Percentiles rank a stretch among this genome's conserved stretches.
Evolutionary conservation across 2,888 invertebrate species (phyloP).

Genomic region (Oxycera nigricornis): DNA sequence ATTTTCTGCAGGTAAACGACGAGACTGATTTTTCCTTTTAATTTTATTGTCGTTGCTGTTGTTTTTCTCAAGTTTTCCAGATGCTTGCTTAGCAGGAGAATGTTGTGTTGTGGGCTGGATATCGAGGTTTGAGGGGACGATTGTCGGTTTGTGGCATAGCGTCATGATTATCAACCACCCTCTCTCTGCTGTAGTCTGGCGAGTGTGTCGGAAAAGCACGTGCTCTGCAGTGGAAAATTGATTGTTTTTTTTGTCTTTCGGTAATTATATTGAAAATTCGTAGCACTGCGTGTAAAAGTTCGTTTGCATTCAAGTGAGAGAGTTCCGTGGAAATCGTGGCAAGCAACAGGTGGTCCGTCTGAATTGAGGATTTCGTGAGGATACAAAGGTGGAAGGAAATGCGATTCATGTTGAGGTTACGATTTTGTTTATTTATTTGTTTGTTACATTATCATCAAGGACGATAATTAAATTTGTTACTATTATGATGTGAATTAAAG

Average conservation of each 20-base stretch:
- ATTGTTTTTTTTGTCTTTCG: not conserved
- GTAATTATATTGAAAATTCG: constrained; percentile 1
- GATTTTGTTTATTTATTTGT: too few relatives aligned
- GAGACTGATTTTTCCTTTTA: constrained; percentile 31
- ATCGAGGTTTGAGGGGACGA: too few relatives aligned
- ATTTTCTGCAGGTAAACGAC: constrained; percentile 30
- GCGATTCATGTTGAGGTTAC: too few relatives aligned
- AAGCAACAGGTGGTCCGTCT: not conserved
- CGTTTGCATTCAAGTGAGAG: not conserved
- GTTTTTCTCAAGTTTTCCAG: not conserved
- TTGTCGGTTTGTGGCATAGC: too few relatives aligned
- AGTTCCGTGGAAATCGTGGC: not conserved
- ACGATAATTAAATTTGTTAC: too few relatives aligned
- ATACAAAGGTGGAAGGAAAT: too few relatives aligned
- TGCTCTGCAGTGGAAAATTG: not conserved
- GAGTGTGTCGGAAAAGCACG: not conserved
- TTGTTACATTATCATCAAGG: too few relatives aligned
- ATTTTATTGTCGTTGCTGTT: not conserved
- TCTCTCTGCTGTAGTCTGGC: not conserved
- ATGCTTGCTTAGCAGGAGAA: too few relatives aligned
- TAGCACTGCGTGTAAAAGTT: not conserved
- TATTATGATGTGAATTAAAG: too few relatives aligned
- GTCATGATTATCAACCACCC: too few relatives aligned
- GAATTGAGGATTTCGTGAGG: too few relatives aligned
- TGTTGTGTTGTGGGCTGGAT: too few relatives aligned